phyloP scores from a whole-genome alignment of 2,797 vertebrate species.

The Orestias chungarensis region DNA sequence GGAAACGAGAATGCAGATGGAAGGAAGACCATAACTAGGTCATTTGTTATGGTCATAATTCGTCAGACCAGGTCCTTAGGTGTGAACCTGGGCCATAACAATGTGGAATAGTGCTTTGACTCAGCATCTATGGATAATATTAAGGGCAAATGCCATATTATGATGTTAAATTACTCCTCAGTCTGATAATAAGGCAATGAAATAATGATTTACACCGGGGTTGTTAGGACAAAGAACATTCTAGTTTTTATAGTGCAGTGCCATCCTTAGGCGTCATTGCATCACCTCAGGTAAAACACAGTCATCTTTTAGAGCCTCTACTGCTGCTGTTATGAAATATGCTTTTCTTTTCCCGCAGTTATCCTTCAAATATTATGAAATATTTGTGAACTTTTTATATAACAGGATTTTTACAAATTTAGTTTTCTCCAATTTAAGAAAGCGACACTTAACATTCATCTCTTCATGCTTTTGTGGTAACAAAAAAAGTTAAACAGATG shows the following conservation, averaged over 20 bases:
- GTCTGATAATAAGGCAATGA: constrained; percentile 57
- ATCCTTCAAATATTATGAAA: constrained; percentile 15
- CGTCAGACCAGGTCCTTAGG: constrained; percentile 42
- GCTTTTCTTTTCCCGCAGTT: constrained; percentile 2
- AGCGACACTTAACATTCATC: neutral
- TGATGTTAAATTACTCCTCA: constrained; percentile 57
- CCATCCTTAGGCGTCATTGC: constrained; percentile 42
- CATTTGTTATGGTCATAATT: constrained; percentile 59
- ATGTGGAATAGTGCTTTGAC: constrained; percentile 49
- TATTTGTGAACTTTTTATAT: no score
- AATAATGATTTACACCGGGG: constrained; percentile 60
- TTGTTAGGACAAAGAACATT: constrained; percentile 43
- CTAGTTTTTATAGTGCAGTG: constrained; percentile 51
- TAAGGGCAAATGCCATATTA: constrained; percentile 71
- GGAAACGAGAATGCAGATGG: constrained; percentile 52
- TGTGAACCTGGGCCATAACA: constrained; percentile 42
- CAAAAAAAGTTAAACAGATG: neutral
- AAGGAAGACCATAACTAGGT: constrained; percentile 54
- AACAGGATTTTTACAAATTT: no score
- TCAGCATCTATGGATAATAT: constrained; percentile 56
- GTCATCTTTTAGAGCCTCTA: constrained; percentile 16
- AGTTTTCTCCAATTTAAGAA: neutral
- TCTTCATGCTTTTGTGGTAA: neutral
- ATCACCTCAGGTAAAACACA: constrained; percentile 29
- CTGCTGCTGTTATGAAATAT: constrained; percentile 9